Conservation (phyloP, 2,888 invertebrate genomes). For the Hypena proboscidalis region DNA sequence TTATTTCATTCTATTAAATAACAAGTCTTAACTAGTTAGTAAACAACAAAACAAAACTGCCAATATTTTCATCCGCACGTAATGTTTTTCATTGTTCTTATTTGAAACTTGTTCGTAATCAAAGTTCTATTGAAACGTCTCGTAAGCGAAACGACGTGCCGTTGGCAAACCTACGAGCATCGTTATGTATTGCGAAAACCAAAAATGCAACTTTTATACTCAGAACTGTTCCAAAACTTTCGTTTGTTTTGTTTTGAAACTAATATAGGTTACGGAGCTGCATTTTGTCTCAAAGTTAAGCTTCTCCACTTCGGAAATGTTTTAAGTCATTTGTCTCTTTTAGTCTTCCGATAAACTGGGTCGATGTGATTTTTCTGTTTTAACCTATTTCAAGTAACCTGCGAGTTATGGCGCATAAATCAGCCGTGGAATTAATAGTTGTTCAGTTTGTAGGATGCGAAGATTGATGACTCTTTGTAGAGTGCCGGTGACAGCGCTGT, state of each 20-base stretch:
- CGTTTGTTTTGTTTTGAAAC: conserved; percentile 32
- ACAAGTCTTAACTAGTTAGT: too few species aligned
- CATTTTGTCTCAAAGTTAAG: conserved; percentile 8
- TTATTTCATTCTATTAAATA: too few species aligned
- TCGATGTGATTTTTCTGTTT: conserved; percentile 1
- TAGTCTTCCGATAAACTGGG: conserved; percentile 2
- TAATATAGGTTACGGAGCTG: conserved; percentile 20
- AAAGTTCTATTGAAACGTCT: conserved; percentile 41
- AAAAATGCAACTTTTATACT: conserved; percentile 32
- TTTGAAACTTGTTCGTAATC: conserved; percentile 32
- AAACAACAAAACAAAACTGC: too few species aligned
- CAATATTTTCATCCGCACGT: background rate
- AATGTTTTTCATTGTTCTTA: conserved; percentile 27
- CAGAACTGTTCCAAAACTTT: conserved; percentile 21
- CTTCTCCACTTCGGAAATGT: conserved; percentile 1
- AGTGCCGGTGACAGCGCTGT: too few species aligned
- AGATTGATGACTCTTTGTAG: conserved; percentile 8
- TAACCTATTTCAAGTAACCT: conserved; percentile 6
- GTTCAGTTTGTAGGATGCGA: conserved; percentile 1
- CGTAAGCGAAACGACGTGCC: too few species aligned
- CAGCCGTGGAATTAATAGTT: conserved; percentile 8
- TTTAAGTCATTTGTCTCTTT: conserved; percentile 8
- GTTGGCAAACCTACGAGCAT: conserved; percentile 17
- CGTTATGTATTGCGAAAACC: conserved; percentile 5
- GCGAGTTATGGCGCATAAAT: conserved; percentile 6